Evolutionary conservation across 2,888 invertebrate genomes (phyloP).

Genomic region (Mesochorus sp.): DNA sequence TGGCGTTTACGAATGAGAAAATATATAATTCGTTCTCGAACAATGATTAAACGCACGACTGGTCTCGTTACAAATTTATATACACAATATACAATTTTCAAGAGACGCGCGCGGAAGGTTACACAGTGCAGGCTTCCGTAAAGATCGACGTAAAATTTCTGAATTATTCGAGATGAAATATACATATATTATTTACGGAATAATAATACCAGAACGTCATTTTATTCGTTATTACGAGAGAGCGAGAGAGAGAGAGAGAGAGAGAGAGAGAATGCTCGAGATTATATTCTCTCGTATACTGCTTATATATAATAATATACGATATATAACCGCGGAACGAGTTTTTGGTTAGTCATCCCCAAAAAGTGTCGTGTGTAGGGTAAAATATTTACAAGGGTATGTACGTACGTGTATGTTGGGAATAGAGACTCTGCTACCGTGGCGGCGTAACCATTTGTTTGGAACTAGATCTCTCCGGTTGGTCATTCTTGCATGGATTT

Average conservation of each 20-base stretch:
- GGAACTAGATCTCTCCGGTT: conserved; percentile 69
- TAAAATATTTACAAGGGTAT: conserved; percentile 23
- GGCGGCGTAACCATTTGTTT: conserved; percentile 56
- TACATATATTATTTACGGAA: conserved; percentile 22
- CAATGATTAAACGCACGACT: conserved; percentile 10
- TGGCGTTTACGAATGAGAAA: neutral
- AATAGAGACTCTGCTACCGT: conserved; percentile 7
- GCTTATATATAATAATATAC: no score
- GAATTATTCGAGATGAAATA: conserved; percentile 24
- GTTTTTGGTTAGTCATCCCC: conserved; percentile 46
- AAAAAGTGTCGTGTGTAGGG: conserved; percentile 43
- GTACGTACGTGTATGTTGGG: neutral
- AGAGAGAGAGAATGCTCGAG: no score
- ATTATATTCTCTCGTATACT: no score
- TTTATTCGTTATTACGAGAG: conserved; percentile 25
- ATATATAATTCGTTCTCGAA: conserved; percentile 13
- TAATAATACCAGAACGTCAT: conserved; percentile 31
- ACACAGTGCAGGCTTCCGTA: neutral
- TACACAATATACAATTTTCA: no score
- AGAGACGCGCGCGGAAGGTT: neutral
- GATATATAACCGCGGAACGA: no score
- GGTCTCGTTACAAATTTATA: neutral
- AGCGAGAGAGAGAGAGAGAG: no score
- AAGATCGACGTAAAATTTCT: conserved; percentile 13
- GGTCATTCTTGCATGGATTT: conserved; percentile 71